A percentile compares a stretch with the other conserved stretches of the same genome.
Conservation (phyloP, 2,797 vertebrate genomes). For the Melanotaenia trifasciata region DNA sequence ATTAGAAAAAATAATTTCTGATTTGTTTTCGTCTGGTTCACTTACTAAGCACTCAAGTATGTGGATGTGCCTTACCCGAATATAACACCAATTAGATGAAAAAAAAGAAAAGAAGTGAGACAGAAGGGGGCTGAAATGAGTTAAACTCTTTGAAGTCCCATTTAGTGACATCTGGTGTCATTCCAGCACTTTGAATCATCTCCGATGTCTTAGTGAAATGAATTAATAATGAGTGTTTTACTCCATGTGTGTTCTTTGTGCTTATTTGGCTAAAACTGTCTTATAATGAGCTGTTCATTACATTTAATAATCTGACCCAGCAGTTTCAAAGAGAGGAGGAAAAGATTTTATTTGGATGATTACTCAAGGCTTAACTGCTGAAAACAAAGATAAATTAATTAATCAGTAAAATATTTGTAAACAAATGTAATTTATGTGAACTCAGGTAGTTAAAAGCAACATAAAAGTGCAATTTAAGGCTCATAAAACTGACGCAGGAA, state of each 20-base stretch:
- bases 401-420: slow-evolving; percentile 5
- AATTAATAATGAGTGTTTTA: slow-evolving; percentile 52
- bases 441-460: not conserved
- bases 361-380: slow-evolving; percentile 3
- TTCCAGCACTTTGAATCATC: slow-evolving; percentile 42
- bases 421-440: slow-evolving; percentile 24
- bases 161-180: slow-evolving; percentile 56
- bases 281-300: slow-evolving; percentile 26
- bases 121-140: slow-evolving; percentile 25
- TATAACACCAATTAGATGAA: slow-evolving; percentile 35
- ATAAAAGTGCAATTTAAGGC: not conserved
- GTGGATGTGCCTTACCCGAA: slow-evolving; percentile 25
- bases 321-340: slow-evolving; percentile 5
- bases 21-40: slow-evolving; percentile 65
- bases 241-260: slow-evolving; percentile 36
- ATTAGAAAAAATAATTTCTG: slow-evolving; percentile 37
- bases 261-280: slow-evolving; percentile 34
- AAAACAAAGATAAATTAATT: not conserved
- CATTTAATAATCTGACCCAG: slow-evolving; percentile 33
- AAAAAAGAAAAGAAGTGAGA: slow-evolving; percentile 25
- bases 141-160: slow-evolving; percentile 54
- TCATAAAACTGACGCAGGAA: slow-evolving; percentile 26
- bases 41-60: slow-evolving; percentile 52
- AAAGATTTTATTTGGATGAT: not conserved
- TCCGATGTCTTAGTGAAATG: slow-evolving; percentile 48